Percentiles rank a stretch among this genome's conserved stretches.
phyloP scores from a whole-genome alignment of 2,113 vertebrate genomes.

The Penelope pileata region DNA sequence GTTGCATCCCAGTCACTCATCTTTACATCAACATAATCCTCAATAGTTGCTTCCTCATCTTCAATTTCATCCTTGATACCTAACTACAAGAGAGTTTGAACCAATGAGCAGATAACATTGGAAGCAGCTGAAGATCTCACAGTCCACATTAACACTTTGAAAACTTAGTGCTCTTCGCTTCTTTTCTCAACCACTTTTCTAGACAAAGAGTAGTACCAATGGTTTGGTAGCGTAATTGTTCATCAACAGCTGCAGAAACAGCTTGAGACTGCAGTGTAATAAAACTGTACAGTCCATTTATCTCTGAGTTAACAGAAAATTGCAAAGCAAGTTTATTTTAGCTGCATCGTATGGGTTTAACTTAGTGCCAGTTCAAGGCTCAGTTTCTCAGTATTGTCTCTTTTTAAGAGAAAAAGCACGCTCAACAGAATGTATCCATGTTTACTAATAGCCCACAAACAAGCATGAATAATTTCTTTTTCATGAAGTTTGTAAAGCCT shows the following conservation, averaged over 20 bases:
- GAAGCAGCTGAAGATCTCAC: not conserved
- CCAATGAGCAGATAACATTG: not conserved
- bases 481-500: not conserved
- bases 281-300: not conserved
- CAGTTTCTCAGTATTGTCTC: not conserved
- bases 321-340: not conserved
- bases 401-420: not conserved
- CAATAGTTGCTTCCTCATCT: slow-evolving; percentile 89
- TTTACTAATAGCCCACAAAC: not conserved
- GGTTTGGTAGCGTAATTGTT: not conserved
- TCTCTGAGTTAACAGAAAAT: not conserved
- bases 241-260: not conserved
- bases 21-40: slow-evolving; percentile 87
- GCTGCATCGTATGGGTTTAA: not conserved
- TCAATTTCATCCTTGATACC: slow-evolving; percentile 92
- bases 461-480: not conserved
- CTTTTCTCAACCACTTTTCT: not conserved
- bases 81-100: slow-evolving; percentile 77
- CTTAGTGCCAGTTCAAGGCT: not conserved
- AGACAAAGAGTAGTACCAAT: not conserved
- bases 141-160: not conserved
- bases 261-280: not conserved
- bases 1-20: slow-evolving; percentile 81
- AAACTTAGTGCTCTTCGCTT: not conserved
- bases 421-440: not conserved